Evolutionary conservation across 2,113 vertebrate genomes (phyloP), one percentile per base, ranked within the genome.

Genomic region (Hemibates koningsi): DNA sequence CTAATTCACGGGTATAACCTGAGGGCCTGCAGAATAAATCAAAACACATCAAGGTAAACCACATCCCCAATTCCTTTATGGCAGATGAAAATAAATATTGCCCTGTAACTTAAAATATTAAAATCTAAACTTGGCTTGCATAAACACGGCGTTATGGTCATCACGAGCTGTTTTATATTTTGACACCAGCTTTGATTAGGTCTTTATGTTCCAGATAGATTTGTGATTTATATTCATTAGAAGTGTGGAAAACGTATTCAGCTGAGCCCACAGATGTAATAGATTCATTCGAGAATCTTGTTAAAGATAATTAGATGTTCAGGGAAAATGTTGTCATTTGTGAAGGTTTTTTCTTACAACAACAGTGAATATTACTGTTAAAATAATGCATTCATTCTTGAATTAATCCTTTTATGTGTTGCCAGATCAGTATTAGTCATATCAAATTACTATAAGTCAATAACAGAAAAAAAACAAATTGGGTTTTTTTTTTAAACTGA

Each of bases 1-100:
- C 92, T 95, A 95, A 94, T 94, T 95, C 91, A 86, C 93, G 59
- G 81, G 92, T 90, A 90, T 94, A 95, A 95, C 93, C 91, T 85
- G 78, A 78, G 94, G 94, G 92, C 86, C 36, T 87, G 88, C 90
- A 90, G 94, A 93, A 95, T 93, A 95, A 94, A 93, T 96, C 92
- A 96, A 95, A 95, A 95, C 93, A 94, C 91, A 93, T 96, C 94
- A 95, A 94, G 91, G 89, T 92, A 93, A 94, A 94, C 90, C 90
- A 88, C 87, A 92, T 90, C 93, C 88, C 59, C 86, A 92, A 93
- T 93, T 94, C 91, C 85, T 92, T 93, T 94, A 94, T 94, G 92
- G 89, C 90, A 90, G 76, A 89, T 87, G 86, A 87, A 89, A 92
- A 94, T 91, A 89, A 85, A 91, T 90, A 91, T 92, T 82, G 68